Evolutionary conservation across 2,888 invertebrate genomes (phyloP), one percentile per base, ranked within the genome.

Genomic region (Listrodromus nycthemerus): DNA sequence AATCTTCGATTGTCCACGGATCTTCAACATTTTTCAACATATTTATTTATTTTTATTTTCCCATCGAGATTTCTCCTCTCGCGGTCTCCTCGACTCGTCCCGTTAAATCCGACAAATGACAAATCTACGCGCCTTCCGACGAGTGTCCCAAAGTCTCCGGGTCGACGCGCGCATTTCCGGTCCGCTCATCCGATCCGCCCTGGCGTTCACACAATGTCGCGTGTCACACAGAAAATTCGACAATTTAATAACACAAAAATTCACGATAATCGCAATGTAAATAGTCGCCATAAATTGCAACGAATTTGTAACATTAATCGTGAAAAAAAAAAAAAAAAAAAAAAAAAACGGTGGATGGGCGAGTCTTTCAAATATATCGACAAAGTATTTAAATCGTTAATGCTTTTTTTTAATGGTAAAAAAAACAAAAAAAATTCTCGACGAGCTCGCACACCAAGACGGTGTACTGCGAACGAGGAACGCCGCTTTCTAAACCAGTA

Each of bases 401-500:
- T 61, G 41, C 73, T 80, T 80, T 83, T 83, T 83, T 83, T 83
- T 83, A 76, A 73, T 83, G 76, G 27, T 48, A 41, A 61, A 48
- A 30, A 45, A 41, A 30, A 30, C 33, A 41, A 30, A 27, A 33
- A n/a, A 61, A 24, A 19, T 27, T 58, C 24, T 21, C 27, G 19
- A 75, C 86, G 71, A 74, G 77, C 41, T 33, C 33, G 70, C 75
- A 75, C 76, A 80, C 70, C 67, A 83, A 77, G 52, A 67, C 61
- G 52, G 67, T 71, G 33, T 65, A 41, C 65, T 55, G 24, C 50
- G 69, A 69, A 73, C 77, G 75, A 77, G 33, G 82, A 61, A 83
- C 76, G 73, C 89, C 88, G 90, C 91, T 91, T 91, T 91, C 91
- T 91, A 91, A 91, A 91, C 91, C 90, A 87, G 90, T 91, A 88